Conservation (phyloP, 2,888 invertebrate species). For the Heliconius ismenius region DNA sequence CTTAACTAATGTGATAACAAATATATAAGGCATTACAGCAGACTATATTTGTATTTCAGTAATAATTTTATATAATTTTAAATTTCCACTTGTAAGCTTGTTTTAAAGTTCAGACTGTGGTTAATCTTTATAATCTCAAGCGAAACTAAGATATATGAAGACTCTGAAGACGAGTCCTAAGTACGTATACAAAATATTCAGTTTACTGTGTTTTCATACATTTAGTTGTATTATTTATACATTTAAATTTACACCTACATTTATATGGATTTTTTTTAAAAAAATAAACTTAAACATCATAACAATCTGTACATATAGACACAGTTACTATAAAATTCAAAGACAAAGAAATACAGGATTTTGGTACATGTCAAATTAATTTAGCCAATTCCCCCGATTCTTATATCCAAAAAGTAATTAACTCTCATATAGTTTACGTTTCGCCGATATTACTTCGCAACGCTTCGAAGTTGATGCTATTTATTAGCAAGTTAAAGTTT, state of each 20-base stretch:
- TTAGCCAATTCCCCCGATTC: not conserved
- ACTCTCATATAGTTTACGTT: not conserved
- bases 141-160: constrained; percentile 6
- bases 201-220: not conserved
- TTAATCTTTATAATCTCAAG: not conserved
- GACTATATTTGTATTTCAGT: too few species aligned
- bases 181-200: not conserved
- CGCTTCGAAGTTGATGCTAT: not conserved
- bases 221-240: not conserved
- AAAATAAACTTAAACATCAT: not conserved
- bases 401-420: constrained; percentile 13
- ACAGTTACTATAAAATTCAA: not conserved
- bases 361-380: not conserved
- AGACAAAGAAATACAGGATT: not conserved
- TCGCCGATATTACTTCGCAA: not conserved
- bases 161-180: not conserved
- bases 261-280: too few species aligned
- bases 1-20: too few species aligned
- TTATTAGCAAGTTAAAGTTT: not conserved
- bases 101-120: not conserved
- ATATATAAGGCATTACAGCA: too few species aligned
- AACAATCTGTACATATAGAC: not conserved
- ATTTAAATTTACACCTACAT: not conserved
- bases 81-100: not conserved
- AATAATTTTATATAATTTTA: not conserved